Conservation (phyloP, 2,797 vertebrate genomes). For the Ispidina picta region DNA sequence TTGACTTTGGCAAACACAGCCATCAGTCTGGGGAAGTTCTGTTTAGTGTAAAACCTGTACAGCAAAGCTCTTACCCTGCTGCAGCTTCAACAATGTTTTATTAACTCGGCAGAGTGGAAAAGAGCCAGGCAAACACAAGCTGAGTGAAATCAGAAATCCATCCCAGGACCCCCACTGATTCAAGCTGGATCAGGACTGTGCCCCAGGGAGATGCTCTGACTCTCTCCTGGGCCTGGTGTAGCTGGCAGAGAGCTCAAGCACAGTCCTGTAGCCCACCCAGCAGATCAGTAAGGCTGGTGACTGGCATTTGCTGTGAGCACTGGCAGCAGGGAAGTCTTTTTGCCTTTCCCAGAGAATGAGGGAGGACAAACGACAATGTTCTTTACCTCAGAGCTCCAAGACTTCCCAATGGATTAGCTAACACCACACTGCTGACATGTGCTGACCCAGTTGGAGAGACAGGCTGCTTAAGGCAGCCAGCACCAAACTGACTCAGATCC, state of each 20-base stretch:
- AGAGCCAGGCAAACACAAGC: neutral
- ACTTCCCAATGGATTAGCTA: slow-evolving; percentile 54
- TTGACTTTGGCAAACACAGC: slow-evolving; percentile 34
- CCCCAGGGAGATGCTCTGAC: neutral
- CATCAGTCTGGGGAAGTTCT: neutral
- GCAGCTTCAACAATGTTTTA: neutral
- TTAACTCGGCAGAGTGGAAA: neutral
- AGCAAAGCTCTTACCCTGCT: slow-evolving; percentile 1
- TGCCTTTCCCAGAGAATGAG: neutral
- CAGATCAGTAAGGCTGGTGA: neutral
- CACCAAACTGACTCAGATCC: slow-evolving; percentile 63
- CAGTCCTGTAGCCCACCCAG: neutral
- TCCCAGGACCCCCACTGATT: neutral
- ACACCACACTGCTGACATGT: neutral
- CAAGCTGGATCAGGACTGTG: neutral
- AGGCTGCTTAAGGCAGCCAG: slow-evolving; percentile 60
- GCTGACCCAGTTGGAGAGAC: slow-evolving; percentile 60
- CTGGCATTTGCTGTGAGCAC: neutral
- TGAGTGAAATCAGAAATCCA: neutral
- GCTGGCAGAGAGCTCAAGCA: neutral
- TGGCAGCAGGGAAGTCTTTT: neutral
- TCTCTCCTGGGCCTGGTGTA: neutral
- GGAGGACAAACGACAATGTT: slow-evolving; percentile 32
- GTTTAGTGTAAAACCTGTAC: neutral
- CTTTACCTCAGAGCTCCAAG: slow-evolving; percentile 26